Conservation (phyloP, 2,113 vertebrate genomes). For the Prunella fulvescens region DNA sequence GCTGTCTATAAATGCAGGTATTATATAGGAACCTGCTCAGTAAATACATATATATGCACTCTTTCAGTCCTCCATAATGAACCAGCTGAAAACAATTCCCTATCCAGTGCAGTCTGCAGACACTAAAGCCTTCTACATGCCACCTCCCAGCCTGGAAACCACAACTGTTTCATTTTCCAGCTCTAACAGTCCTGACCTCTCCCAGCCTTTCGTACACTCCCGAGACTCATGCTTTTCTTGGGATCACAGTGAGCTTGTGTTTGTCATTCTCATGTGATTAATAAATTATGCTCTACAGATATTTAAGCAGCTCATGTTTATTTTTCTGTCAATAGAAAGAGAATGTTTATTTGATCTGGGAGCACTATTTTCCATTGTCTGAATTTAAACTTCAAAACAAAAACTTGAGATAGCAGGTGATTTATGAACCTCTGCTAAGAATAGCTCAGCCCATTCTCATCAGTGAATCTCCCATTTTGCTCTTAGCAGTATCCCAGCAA, state of each 20-base stretch:
- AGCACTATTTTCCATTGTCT: conserved; percentile 52
- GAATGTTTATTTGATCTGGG: conserved; percentile 41
- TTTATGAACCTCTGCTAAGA: conserved; percentile 11
- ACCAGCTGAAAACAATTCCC: background rate
- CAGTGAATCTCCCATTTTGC: background rate
- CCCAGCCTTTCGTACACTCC: background rate
- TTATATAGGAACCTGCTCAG: too few relatives aligned
- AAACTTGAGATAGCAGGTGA: background rate
- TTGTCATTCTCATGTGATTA: conserved; percentile 44
- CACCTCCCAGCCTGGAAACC: background rate
- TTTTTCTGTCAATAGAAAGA: conserved; percentile 42
- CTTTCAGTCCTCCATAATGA: background rate
- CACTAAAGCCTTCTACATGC: background rate
- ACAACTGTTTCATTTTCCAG: background rate
- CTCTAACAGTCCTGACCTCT: conserved; percentile 13
- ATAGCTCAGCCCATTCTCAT: background rate
- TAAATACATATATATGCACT: background rate
- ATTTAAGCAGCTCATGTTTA: conserved; percentile 23
- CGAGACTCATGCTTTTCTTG: background rate
- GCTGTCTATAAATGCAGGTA: background rate
- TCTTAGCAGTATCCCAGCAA: background rate
- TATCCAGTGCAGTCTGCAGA: background rate
- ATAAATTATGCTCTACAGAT: conserved; percentile 47
- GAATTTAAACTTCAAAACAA: conserved; percentile 30
- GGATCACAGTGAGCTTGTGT: background rate